Percentiles rank a stretch among this genome's conserved stretches.
These are phyloP conservation scores for Catagonus wagneri DNA, from an alignment of 2,113 vertebrate species.

Conservation along the genomic window DNA sequence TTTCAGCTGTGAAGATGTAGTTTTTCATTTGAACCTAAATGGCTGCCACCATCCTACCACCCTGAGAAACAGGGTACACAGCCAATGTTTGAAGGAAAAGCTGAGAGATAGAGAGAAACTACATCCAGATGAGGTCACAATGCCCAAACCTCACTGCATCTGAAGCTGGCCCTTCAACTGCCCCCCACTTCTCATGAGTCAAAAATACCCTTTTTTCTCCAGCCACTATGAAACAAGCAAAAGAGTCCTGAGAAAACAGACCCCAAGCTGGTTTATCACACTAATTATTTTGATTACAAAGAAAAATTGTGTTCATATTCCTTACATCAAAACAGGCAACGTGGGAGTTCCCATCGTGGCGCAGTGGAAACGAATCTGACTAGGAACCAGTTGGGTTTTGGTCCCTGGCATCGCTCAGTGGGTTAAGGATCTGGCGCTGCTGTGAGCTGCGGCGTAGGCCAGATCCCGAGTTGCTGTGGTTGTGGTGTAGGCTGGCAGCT, in stretches of 20 bases:
- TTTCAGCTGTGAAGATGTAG: not conserved
- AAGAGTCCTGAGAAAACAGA: not conserved
- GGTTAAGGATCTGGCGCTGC: no score
- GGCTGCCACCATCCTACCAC: not conserved
- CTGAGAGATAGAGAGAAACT: not conserved
- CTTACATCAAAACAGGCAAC: no score
- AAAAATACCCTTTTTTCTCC: not conserved
- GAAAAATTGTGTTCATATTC: not conserved
- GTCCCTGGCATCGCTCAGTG: no score
- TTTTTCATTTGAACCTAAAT: not conserved
- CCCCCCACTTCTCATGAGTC: not conserved
- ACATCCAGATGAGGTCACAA: not conserved
- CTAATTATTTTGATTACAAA: not conserved
- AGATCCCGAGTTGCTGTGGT: no score
- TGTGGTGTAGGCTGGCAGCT: no score
- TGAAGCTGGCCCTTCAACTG: not conserved
- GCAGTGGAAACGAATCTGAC: no score
- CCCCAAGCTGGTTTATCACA: not conserved
- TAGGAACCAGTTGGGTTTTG: no score
- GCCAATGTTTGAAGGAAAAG: not conserved
- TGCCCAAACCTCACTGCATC: not conserved
- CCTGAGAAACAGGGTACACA: accelerated
- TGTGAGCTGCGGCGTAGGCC: no score
- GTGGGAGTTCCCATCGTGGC: no score
- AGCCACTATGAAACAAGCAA: no score